A percentile compares a stretch with the other conserved stretches of the same genome.
Conservation (phyloP, 2,797 vertebrate genomes). For the Manis javanica region DNA sequence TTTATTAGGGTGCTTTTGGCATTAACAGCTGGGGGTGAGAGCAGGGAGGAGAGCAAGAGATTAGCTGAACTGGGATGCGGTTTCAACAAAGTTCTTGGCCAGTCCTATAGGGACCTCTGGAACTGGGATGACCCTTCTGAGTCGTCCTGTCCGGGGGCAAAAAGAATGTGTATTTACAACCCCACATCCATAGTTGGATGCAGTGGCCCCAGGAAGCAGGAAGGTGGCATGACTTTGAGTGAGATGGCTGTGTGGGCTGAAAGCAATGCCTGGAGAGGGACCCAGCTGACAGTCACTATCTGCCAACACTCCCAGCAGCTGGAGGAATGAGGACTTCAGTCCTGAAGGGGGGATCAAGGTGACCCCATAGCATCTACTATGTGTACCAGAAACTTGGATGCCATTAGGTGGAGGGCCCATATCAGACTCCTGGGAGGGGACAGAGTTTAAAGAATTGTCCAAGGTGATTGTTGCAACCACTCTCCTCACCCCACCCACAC, state of each 20-base stretch:
- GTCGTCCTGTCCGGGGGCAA: neutral
- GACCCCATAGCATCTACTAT: neutral
- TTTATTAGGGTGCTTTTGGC: neutral
- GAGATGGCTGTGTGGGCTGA: neutral
- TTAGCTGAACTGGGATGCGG: neutral
- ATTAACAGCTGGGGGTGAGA: neutral
- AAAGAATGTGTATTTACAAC: neutral
- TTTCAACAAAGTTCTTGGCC: neutral
- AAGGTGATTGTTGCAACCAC: neutral
- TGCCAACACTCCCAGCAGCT: neutral
- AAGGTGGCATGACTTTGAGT: neutral
- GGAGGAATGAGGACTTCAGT: neutral
- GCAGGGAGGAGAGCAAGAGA: neutral
- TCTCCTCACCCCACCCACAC: no score
- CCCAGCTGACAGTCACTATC: neutral
- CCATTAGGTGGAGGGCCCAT: neutral
- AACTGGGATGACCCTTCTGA: neutral
- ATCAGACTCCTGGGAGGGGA: neutral
- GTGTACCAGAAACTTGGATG: neutral
- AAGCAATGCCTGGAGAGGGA: neutral
- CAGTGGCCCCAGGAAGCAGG: neutral
- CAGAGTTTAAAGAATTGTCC: neutral
- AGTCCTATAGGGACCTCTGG: neutral
- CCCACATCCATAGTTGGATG: neutral
- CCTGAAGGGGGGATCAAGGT: neutral